Conservation (phyloP, 2,113 vertebrate species). For the Pongo abelii region DNA sequence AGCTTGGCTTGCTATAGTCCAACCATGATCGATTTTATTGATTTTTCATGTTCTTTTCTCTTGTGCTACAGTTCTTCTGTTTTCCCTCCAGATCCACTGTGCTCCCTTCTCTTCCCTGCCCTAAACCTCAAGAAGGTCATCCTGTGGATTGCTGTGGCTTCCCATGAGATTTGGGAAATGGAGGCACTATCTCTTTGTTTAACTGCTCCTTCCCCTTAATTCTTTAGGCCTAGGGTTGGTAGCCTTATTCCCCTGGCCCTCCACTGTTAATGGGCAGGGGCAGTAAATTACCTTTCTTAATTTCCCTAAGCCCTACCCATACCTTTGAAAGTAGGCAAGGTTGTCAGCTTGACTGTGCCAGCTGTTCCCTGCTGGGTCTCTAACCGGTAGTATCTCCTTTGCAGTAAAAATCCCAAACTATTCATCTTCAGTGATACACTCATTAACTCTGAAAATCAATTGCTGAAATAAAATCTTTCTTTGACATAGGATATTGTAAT, state of each 20-base stretch:
- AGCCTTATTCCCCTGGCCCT: not conserved
- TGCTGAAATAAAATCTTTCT: not conserved
- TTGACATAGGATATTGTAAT: not conserved
- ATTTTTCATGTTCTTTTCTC: not conserved
- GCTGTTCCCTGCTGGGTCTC: not conserved
- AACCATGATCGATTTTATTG: not conserved
- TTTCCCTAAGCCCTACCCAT: not conserved
- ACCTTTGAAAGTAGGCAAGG: not conserved
- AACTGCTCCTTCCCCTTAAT: not conserved
- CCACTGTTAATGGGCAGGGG: not conserved
- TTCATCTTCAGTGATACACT: not conserved
- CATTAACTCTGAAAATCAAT: not conserved
- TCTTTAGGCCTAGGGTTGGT: not conserved
- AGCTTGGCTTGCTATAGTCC: not conserved
- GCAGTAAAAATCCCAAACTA: not conserved
- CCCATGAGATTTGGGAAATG: not conserved
- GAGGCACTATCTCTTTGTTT: not conserved
- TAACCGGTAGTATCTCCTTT: not conserved
- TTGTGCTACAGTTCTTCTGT: not conserved
- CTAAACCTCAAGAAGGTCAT: not conserved
- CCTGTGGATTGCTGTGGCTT: not conserved
- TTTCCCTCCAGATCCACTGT: not conserved
- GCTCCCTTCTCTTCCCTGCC: not conserved
- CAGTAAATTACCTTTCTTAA: not conserved
- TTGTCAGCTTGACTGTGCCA: not conserved